These are phyloP conservation scores for Microctonus hyperodae DNA, from an alignment of 2,888 invertebrate species.

Conservation along the genomic window DNA sequence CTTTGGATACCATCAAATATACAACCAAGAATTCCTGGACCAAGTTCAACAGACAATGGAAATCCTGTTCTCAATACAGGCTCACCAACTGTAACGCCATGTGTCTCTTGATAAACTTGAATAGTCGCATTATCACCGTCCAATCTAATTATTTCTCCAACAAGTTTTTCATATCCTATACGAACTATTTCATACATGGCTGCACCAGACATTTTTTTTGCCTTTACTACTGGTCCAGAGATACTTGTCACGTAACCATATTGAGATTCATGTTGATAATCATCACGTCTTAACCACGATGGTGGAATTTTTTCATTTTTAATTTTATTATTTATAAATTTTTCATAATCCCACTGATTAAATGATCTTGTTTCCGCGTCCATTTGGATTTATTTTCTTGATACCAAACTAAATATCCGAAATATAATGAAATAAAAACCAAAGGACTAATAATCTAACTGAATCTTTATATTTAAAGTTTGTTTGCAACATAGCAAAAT, in stretches of 20 bases:
- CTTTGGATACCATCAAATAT: conserved; percentile 99
- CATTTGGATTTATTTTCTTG: not conserved
- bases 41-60: conserved; percentile 95
- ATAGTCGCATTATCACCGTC: conserved; percentile 99
- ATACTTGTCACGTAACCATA: conserved; percentile 95
- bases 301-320: not conserved
- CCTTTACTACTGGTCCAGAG: conserved; percentile 97
- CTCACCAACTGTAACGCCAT: conserved; percentile 97
- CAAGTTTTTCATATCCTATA: conserved; percentile 94
- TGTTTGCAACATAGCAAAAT: not conserved
- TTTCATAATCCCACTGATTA: not conserved
- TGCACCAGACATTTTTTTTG: conserved; percentile 95
- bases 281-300: not conserved
- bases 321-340: not conserved
- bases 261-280: conserved; percentile 70
- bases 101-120: conserved; percentile 93
- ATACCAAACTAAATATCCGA: not conserved
- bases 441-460: no score
- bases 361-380: not conserved
- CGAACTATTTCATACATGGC: conserved; percentile 99
- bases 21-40: conserved; percentile 96
- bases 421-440: not conserved
- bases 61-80: conserved; percentile 96
- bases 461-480: no score
- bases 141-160: conserved; percentile 98